Evolutionary conservation across 64 coral and sea anemone species (phyloP).

Genomic region (Montipora efflorescens): DNA sequence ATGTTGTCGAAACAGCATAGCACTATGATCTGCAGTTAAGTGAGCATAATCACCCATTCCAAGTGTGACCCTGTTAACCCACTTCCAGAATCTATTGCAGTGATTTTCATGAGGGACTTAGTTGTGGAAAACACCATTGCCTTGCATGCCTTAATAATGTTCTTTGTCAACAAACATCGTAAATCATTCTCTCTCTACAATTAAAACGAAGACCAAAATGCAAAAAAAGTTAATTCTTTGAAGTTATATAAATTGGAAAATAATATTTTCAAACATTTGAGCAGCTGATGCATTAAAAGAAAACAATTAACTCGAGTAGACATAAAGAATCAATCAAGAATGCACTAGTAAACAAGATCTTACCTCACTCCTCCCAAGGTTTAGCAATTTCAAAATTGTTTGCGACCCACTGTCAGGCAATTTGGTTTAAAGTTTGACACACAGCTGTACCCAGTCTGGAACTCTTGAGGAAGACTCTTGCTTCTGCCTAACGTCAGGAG

Average conservation of each 20-base stretch:
- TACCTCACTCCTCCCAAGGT: constrained; percentile 1
- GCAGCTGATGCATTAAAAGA: neutral
- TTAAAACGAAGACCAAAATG: constrained; percentile 7
- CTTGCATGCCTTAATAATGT: neutral
- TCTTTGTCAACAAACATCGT: constrained; percentile 1
- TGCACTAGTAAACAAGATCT: neutral
- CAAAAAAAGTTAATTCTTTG: neutral
- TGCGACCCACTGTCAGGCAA: constrained; percentile 43
- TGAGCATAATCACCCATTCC: too few species aligned
- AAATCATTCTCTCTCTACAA: constrained; percentile 23
- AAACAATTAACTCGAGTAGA: neutral
- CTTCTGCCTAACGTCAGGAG: neutral
- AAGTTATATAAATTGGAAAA: neutral
- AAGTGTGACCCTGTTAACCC: too few species aligned
- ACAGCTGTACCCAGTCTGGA: constrained; percentile 55
- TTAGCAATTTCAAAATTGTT: constrained; percentile 51
- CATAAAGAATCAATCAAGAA: neutral
- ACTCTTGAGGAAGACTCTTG: constrained; percentile 12
- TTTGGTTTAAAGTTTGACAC: constrained; percentile 37
- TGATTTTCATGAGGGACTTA: neutral
- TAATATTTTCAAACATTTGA: neutral
- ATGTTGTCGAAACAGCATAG: too few species aligned
- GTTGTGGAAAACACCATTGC: constrained; percentile 8
- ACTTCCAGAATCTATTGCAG: too few species aligned
- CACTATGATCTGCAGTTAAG: too few species aligned